A percentile compares a stretch with the other conserved stretches of the same genome.
Evolutionary conservation across 1,140 invertebrate species (phyloP).

Genomic region (Drepana arcuata): DNA sequence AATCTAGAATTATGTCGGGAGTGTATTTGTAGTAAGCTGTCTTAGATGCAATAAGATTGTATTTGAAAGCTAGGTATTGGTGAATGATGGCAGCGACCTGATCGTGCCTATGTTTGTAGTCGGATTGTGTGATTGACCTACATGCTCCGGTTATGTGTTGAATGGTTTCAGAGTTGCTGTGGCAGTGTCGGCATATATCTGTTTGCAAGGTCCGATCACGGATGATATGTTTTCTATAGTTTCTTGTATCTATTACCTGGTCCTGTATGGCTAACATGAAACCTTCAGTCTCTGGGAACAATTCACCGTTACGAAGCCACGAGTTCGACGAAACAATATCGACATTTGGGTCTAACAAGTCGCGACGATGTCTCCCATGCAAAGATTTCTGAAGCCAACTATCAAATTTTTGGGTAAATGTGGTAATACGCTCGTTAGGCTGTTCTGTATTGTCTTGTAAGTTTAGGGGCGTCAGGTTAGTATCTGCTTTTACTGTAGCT

Average conservation of each 20-base stretch:
- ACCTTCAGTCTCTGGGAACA: slow-evolving; percentile 1
- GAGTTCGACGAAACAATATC: slow-evolving; percentile 11
- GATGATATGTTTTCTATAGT: background rate
- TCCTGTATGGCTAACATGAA: slow-evolving; percentile 14
- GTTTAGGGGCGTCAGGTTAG: background rate
- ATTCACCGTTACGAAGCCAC: slow-evolving; percentile 8
- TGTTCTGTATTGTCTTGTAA: background rate
- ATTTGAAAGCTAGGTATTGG: slow-evolving; percentile 7
- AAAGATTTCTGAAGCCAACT: background rate
- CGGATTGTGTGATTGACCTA: slow-evolving; percentile 6
- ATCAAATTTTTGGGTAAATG: background rate
- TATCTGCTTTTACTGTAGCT: background rate
- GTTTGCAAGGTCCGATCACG: background rate
- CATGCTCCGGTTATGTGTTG: slow-evolving; percentile 17
- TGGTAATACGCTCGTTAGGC: background rate
- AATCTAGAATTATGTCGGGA: slow-evolving; percentile 5
- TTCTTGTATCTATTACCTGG: background rate
- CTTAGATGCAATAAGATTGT: slow-evolving; percentile 6
- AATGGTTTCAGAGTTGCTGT: slow-evolving; percentile 10
- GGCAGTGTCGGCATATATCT: slow-evolving; percentile 7
- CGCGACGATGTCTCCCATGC: slow-evolving; percentile 10
- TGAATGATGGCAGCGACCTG: slow-evolving; percentile 15
- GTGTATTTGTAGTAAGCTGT: slow-evolving; percentile 9
- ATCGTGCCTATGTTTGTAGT: slow-evolving; percentile 16
- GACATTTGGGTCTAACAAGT: slow-evolving; percentile 3